phyloP scores from a whole-genome alignment of 1,140 invertebrate genomes.

The Cecropterus lyciades region DNA sequence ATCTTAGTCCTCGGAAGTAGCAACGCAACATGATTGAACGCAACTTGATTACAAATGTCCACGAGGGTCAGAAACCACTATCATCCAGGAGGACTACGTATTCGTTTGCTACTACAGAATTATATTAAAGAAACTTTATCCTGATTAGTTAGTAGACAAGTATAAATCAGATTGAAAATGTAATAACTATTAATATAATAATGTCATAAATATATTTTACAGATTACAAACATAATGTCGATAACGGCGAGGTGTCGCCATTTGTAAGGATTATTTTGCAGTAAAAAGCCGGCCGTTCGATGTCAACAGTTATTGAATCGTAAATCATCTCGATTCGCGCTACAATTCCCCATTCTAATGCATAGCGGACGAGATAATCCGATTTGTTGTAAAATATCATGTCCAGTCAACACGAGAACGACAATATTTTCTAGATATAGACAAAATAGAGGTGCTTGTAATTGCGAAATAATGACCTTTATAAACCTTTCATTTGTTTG shows the following conservation, averaged over 20 bases:
- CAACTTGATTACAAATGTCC: too few species aligned
- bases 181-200: background rate
- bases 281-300: slow-evolving; percentile 14
- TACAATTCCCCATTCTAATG: slow-evolving; percentile 28
- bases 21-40: too few species aligned
- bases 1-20: too few species aligned
- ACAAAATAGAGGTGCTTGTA: too few species aligned
- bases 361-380: slow-evolving; percentile 32
- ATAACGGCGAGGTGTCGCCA: slow-evolving; percentile 13
- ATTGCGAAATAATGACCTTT: too few species aligned
- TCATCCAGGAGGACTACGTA: too few species aligned
- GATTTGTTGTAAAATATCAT: slow-evolving; percentile 33
- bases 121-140: too few species aligned
- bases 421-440: background rate
- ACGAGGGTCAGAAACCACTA: too few species aligned
- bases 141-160: too few species aligned
- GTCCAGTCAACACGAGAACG: slow-evolving; percentile 16
- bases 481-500: too few species aligned
- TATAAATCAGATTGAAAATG: too few species aligned
- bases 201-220: background rate
- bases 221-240: background rate
- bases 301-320: slow-evolving; percentile 34
- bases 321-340: slow-evolving; percentile 32
- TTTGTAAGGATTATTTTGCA: slow-evolving; percentile 30
- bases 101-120: too few species aligned